Evolutionary conservation across 2,888 invertebrate genomes (phyloP), one percentile per base, ranked within the genome.

Genomic region (Gandaritis pyraliata): DNA sequence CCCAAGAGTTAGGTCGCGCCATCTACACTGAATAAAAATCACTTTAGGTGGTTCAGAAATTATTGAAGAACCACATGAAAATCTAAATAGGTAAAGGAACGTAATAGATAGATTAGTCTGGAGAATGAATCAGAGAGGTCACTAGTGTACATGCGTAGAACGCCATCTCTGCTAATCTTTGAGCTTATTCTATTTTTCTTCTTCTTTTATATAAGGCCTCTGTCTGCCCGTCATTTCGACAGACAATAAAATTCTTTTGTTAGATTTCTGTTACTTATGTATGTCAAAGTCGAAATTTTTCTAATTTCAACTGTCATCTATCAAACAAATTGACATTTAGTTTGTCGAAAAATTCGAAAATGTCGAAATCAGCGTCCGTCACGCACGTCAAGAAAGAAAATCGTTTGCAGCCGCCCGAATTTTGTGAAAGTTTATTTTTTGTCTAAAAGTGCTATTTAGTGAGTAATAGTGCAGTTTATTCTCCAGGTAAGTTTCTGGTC

Each of bases 401-500:
- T 56, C 30, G 30, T 48, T 39, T 16, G 39, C 8, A 16, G 10
- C 45, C 54, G 54, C 51, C 49, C 38, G 36, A 13, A 15, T 13
- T 48, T 33, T 33, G 23, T 29, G 18, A 52, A 50, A 43, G 50
- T 55, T 51, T 59, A 48, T 33, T 18, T 5, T 1, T 23, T 23
- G 23, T 23, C n/a, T 5, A 12, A 23, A 18, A 50, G 58, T 61
- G 62, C 1, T 16, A 36, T n/a, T 2, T 23, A 23, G n/a, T n/a
- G n/a, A 23, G n/a, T 15, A 12, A 48, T 33, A 49, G 45, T 29
- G 23, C 45, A 50, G 30, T 47, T 29, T 11, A 49, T 45, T 45
- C 23, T 50, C 30, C 63, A 70, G 66, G 70, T 70, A 58, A 63
- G 70, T 52, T 59, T 50, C 13, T 15, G 12, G 11, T 30, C 5